Evolutionary conservation across 1,140 invertebrate species (phyloP).

Genomic region (Atta cephalotes): DNA sequence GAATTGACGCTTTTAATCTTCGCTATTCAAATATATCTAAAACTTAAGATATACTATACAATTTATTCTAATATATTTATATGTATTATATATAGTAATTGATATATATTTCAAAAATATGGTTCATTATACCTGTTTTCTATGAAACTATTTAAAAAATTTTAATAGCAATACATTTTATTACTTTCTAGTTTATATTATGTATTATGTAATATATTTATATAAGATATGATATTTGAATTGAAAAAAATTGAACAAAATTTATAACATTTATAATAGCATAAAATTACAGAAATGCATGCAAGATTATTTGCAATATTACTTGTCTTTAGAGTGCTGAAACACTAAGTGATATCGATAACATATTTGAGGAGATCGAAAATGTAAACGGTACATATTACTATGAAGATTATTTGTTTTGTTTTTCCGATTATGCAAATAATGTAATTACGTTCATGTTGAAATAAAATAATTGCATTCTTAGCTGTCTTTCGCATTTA

Average conservation of each 20-base stretch:
- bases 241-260: conserved; percentile 14
- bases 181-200: conserved; percentile 32
- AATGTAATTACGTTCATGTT: conserved; percentile 64
- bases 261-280: conserved; percentile 37
- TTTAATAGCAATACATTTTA: conserved; percentile 51
- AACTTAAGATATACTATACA: conserved; percentile 20
- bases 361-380: conserved; percentile 24
- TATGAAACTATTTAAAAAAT: conserved; percentile 44
- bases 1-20: conserved; percentile 70
- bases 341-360: conserved; percentile 63
- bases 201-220: conserved; percentile 4
- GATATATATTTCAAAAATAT: conserved; percentile 10
- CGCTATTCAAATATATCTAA: conserved; percentile 51
- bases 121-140: conserved; percentile 37
- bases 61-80: conserved; percentile 47
- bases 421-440: conserved; percentile 48
- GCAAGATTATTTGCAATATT: conserved; percentile 52
- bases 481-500: conserved; percentile 56
- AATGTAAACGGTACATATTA: conserved; percentile 23
- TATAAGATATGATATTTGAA: conserved; percentile 31
- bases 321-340: conserved; percentile 72
- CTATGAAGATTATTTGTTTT: conserved; percentile 58
- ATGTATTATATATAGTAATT: conserved; percentile 33
- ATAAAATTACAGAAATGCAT: conserved; percentile 52
- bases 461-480: conserved; percentile 71